Base-by-base conservation (phyloP, 2,888 invertebrate genomes). In the Ophioninae sp. region DNA sequence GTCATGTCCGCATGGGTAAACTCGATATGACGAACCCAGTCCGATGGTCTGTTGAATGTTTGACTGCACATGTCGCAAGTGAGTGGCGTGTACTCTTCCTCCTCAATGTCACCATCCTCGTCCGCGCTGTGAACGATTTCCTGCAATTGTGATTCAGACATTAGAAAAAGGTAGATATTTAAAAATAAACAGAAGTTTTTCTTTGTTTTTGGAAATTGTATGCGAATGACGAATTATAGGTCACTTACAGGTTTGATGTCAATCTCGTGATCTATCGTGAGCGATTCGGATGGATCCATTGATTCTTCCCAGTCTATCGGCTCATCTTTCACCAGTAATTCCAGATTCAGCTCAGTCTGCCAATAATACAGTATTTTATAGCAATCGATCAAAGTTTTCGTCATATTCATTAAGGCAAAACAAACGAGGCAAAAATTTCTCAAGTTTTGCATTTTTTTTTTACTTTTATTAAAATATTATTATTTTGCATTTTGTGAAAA, bases 41-140 rank as follows among this genome's bases (percentile, higher is more conserved):
- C 96, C 20, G 96, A 96, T 80, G 97, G 97, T 89, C 96, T 94
- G 77, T 96, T 96, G 93, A 97, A 97, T 86, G 96, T 96, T 93
- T 96, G 96, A 89, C 96, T 96, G 92, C 97, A 97, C 90, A 97
- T 94, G 93, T 97, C 97, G 93, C 97, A 97, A 13, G 96, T 95
- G 87, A 97, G 93, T 64, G 97, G 96, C 37, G 96, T 96, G 92
- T 96, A 97, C 92, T 94, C 90, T 81, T 93, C 93, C 83, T 95
- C 94, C 81, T 95, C 95, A 81, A 94, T 91, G 17, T 92, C 92
- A 9, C 92, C 93, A 9, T 94, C 94, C 84, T 93, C 93, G 81
- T 93, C 93, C n/a, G 92, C 93, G 81, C 93, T 92, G 68, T 93
- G 93, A 39, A 93, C 92, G 81, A 93, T 92, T 89, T 93, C 93